Percentiles rank a stretch among this genome's conserved stretches.
These are phyloP conservation scores for Chironomus tentans DNA, from an alignment of 2,888 invertebrate genomes.

Conservation along the genomic window DNA sequence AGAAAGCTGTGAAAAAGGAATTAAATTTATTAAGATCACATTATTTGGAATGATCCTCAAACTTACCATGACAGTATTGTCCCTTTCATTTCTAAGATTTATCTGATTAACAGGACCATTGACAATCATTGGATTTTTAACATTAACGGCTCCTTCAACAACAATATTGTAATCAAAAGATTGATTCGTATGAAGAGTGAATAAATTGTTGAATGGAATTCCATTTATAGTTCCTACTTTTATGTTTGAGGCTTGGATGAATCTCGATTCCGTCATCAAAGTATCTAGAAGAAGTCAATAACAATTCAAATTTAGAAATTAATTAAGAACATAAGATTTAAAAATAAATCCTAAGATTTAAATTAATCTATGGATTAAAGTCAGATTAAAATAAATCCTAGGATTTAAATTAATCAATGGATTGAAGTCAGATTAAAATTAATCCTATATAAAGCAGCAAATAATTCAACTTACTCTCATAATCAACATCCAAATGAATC, in stretches of 20 bases:
- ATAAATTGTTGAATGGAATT: conserved; percentile 40
- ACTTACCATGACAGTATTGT: conserved; percentile 48
- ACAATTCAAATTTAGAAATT: too few relatives aligned
- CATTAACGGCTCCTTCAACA: conserved; percentile 36
- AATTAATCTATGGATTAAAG: too few relatives aligned
- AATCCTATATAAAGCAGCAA: neutral
- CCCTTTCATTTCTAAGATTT: conserved; percentile 41
- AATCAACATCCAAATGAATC: conserved; percentile 32
- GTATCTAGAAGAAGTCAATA: neutral
- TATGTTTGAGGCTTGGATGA: conserved; percentile 38
- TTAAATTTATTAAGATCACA: too few relatives aligned
- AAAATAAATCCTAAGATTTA: too few relatives aligned
- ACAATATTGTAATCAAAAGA: conserved; percentile 38
- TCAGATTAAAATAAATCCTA: too few relatives aligned
- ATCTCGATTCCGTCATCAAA: neutral
- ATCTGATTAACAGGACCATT: conserved; percentile 41
- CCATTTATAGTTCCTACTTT: conserved; percentile 42
- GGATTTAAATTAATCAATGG: too few relatives aligned
- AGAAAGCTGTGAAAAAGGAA: neutral
- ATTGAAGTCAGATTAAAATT: too few relatives aligned
- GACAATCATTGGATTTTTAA: conserved; percentile 31
- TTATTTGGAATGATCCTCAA: too few relatives aligned
- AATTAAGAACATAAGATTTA: too few relatives aligned
- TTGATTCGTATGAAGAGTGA: conserved; percentile 45
- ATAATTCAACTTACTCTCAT: conserved; percentile 23